These are phyloP conservation scores for Ladona fulva DNA, from an alignment of 1,140 invertebrate genomes.

Conservation along the genomic window DNA sequence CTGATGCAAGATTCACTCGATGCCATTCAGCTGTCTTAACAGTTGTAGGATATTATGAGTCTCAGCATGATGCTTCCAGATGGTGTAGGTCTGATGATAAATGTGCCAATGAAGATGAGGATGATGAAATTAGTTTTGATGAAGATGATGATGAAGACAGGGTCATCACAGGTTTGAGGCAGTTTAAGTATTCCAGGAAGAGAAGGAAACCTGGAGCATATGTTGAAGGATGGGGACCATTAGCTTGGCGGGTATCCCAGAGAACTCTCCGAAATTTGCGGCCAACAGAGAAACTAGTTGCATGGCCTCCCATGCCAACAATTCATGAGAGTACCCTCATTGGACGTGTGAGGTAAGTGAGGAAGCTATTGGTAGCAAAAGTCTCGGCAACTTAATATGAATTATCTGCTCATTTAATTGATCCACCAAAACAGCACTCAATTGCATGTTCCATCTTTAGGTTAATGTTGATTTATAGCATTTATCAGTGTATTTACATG, in stretches of 20 bases:
- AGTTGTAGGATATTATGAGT: background rate
- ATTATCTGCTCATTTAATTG: no score
- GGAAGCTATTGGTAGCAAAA: background rate
- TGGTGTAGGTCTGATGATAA: background rate
- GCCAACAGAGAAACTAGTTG: conserved; percentile 41
- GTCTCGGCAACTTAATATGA: no score
- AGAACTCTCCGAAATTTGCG: conserved; percentile 47
- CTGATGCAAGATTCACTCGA: background rate
- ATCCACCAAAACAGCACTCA: no score
- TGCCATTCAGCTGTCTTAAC: background rate
- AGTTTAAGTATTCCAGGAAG: background rate
- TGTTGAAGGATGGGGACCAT: conserved; percentile 21
- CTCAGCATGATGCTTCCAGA: background rate
- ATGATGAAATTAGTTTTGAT: background rate
- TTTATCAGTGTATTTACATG: no score
- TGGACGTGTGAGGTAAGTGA: background rate
- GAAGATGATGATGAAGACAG: background rate
- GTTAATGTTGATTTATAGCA: no score
- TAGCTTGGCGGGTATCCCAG: conserved; percentile 52
- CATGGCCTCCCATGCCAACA: background rate
- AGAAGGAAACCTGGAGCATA: background rate
- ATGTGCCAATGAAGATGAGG: background rate
- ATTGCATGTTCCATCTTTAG: no score
- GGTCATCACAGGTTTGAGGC: background rate
- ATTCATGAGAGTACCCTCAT: background rate